A percentile compares a stretch with the other conserved stretches of the same genome.
These are phyloP conservation scores for Cephus runcator DNA, from an alignment of 2,888 invertebrate species.

Conservation along the genomic window DNA sequence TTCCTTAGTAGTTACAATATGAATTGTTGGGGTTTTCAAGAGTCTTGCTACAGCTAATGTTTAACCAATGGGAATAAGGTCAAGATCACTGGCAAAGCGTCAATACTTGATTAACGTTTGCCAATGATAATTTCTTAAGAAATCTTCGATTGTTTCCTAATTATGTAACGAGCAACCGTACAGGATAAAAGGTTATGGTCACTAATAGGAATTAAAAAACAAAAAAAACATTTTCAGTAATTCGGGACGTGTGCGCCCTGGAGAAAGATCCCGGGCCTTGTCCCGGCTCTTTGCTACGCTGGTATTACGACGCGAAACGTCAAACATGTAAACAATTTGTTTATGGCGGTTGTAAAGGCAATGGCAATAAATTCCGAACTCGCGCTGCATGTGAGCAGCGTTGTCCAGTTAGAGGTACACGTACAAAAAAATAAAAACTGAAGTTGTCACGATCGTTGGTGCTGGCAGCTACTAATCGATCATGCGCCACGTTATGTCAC, in stretches of 20 bases:
- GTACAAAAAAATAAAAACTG: slow-evolving; percentile 15
- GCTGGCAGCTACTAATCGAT: slow-evolving; percentile 15
- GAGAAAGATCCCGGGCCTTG: slow-evolving; percentile 64
- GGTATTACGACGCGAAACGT: slow-evolving; percentile 65
- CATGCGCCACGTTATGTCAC: slow-evolving; percentile 5
- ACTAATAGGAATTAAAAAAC: not conserved
- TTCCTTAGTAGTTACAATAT: not conserved
- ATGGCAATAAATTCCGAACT: slow-evolving; percentile 64
- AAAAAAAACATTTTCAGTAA: slow-evolving; percentile 43
- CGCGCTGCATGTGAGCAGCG: slow-evolving; percentile 59
- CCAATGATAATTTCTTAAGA: not conserved
- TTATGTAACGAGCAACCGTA: not conserved
- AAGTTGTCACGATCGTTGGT: slow-evolving; percentile 15
- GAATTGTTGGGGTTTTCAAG: not conserved
- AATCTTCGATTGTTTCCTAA: not conserved
- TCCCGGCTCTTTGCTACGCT: slow-evolving; percentile 65
- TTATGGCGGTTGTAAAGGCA: slow-evolving; percentile 68
- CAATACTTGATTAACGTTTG: not conserved
- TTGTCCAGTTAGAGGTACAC: slow-evolving; percentile 56
- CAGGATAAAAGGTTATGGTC: not conserved
- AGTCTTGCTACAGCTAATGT: not conserved
- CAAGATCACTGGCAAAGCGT: not conserved
- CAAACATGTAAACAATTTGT: slow-evolving; percentile 66
- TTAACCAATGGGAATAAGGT: not conserved
- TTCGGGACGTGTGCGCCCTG: slow-evolving; percentile 56